Percentiles rank a stretch among this genome's conserved stretches.
phyloP scores from a whole-genome alignment of 92 coral and sea anemone genomes.

The Palythoa heliodiscus region DNA sequence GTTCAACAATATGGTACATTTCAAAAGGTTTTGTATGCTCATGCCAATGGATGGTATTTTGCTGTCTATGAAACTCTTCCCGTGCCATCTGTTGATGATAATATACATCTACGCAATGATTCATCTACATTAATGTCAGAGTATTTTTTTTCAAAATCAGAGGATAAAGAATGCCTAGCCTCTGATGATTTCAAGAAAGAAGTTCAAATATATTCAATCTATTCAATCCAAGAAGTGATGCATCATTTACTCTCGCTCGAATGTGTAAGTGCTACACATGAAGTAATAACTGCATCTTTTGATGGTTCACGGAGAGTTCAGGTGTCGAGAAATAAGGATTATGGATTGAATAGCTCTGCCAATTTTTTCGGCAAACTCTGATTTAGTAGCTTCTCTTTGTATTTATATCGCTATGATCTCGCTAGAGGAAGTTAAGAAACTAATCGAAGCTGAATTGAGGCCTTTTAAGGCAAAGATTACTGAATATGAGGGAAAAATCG shows the following conservation, averaged over 20 bases:
- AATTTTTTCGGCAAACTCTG: too few relatives aligned
- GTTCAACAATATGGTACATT: constrained; percentile 39
- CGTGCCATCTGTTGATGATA: constrained; percentile 9
- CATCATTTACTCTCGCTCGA: too few relatives aligned
- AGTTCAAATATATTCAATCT: neutral
- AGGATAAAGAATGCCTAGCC: constrained; percentile 25
- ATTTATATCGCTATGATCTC: constrained; percentile 20
- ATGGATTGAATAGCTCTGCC: neutral
- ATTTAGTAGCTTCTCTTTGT: neutral
- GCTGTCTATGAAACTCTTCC: constrained; percentile 49
- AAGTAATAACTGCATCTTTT: too few relatives aligned
- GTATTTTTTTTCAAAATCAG: constrained; percentile 37
- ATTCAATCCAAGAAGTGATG: too few relatives aligned
- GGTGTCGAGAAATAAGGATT: too few relatives aligned
- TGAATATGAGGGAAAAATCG: constrained; percentile 40
- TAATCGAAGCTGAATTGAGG: constrained; percentile 34
- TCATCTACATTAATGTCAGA: constrained; percentile 15
- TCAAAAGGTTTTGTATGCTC: constrained; percentile 39
- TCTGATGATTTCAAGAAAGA: constrained; percentile 8
- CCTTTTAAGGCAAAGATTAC: constrained; percentile 34
- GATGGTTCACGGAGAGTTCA: neutral
- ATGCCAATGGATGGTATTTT: constrained; percentile 61
- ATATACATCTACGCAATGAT: neutral
- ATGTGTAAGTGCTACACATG: too few relatives aligned
- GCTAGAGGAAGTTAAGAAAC: constrained; percentile 36